These are phyloP conservation scores for Drosophila baimaii DNA, from an alignment of 1,140 invertebrate genomes.

Conservation along the genomic window DNA sequence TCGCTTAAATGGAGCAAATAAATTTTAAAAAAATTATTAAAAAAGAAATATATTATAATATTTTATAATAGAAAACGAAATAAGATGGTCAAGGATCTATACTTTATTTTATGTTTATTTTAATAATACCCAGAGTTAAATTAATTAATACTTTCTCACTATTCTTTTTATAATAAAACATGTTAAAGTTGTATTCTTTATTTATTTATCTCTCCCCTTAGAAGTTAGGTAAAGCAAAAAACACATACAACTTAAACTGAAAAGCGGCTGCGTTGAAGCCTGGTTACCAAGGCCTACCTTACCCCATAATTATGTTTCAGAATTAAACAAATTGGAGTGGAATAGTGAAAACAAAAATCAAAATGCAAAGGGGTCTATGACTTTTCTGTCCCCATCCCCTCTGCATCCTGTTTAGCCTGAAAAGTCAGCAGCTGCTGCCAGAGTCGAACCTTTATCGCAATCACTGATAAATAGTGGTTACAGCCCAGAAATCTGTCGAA, in stretches of 20 bases:
- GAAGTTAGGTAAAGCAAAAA: no score
- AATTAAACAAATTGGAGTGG: slow-evolving; percentile 1
- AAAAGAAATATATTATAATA: no score
- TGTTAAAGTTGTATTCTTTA: no score
- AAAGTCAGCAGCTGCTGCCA: slow-evolving; percentile 48
- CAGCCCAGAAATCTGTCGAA: slow-evolving; percentile 61
- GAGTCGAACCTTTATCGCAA: slow-evolving; percentile 36
- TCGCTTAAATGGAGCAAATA: no score
- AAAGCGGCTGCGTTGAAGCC: neutral
- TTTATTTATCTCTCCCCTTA: no score
- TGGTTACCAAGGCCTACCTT: neutral
- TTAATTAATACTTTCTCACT: no score
- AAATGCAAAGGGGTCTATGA: slow-evolving; percentile 17
- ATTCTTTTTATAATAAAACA: no score
- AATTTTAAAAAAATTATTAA: no score
- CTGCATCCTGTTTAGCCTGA: slow-evolving; percentile 24
- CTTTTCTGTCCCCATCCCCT: slow-evolving; percentile 3
- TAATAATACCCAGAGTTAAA: no score
- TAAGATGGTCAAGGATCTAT: no score
- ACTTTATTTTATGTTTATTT: neutral
- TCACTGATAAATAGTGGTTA: slow-evolving; percentile 35
- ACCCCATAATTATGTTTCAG: slow-evolving; percentile 6
- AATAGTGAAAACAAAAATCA: slow-evolving; percentile 26
- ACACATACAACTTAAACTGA: neutral
- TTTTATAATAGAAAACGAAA: no score